Base-by-base conservation (phyloP, 2,797 vertebrate species). In the Synaphobranchus kaupii region DNA sequence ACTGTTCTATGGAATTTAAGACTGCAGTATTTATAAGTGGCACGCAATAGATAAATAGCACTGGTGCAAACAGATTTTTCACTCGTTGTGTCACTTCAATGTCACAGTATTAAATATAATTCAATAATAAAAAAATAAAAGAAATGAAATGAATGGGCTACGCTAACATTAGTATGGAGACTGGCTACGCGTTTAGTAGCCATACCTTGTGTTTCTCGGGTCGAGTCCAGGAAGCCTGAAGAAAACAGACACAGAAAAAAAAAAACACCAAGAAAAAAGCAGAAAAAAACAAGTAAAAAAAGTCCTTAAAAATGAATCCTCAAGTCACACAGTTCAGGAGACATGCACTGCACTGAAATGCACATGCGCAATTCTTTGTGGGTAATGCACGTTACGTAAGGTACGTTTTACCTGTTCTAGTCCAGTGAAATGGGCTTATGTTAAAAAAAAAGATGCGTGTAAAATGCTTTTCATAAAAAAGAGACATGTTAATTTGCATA, bases 211-310 rank as follows among this genome's bases (percentile, higher is more conserved):
- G 97, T 91, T 98, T 98, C 96, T 99, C 98, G 91, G 98, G 98
- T 93, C 99, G 97, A 97, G 98, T 99, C 99, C 99, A 99, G 92
- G 99, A 99, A 94, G 98, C 98, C 99, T 99, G 98, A 94, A 97
- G 96, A 97, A 94, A 96, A 98, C 96, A 99, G 95, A 99, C 96
- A 98, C 94, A 98, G 93, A 96, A 34, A 66, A 87, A 71, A 47
- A 84, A 82, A 44, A 54, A 94, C 95, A 94, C 93, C 94, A 92
- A 95, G 96, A 95, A 94, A 97, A 93, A 94, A 60, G 34, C 6
- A 58, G 90, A 95, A 92, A 88, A 84, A 93, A 94, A 90, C 97
- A 82, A 93, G 91, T 93, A 94, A 95, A 92, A 96, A 93, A 91
- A 93, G 88, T 93, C 95, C 97, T 99, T 96, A 94, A 96, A 97